Base-by-base conservation (phyloP, 2,888 invertebrate species). In the Tachina grossa region DNA sequence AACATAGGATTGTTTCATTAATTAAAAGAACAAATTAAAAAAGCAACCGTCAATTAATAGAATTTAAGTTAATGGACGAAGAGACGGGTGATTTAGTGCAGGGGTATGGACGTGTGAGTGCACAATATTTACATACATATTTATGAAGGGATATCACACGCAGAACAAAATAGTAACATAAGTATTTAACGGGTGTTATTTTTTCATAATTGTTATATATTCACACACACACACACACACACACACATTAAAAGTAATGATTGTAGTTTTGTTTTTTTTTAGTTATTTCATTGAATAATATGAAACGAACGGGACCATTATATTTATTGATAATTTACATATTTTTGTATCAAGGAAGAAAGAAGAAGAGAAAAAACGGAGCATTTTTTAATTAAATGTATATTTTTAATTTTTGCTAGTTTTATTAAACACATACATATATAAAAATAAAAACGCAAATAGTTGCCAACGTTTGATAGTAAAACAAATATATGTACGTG, bases 351-450 rank as follows among this genome's bases (percentile, higher is more conserved):
- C 92, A 91, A 91, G 92, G 90, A 90, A 91, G 91, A 91, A 92
- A 91, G 92, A 89, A 91, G 92, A 92, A 92, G 91, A 91, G 91
- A 91, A 92, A 89, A 92, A 92, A 90, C 90, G 91, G 90, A 90
- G 89, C 87, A 89, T 82, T 87, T 88, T 88, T 59, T 71, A 87
- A 89, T 86, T 87, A 82, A 86, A 88, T 88, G 77, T 75, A 83
- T 87, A 82, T 88, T 87, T 86, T 85, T 74, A 66, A 83, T 86
- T 85, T 87, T 76, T 81, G 76, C 79, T 85, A 76, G 55, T 79
- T 82, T 85, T 81, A 80, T 83, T 87, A 87, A 87, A 84, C 71
- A 86, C 83, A 84, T 86, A 85, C 81, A 83, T 87, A 83, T 86
- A 85, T 76, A 87, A 83, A 81, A 83, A 87, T 84, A 87, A 85